Percentiles rank a stretch among this genome's conserved stretches.
These are phyloP conservation scores for Sarcophaga subvicina DNA, from an alignment of 2,888 invertebrate genomes.

Conservation along the genomic window DNA sequence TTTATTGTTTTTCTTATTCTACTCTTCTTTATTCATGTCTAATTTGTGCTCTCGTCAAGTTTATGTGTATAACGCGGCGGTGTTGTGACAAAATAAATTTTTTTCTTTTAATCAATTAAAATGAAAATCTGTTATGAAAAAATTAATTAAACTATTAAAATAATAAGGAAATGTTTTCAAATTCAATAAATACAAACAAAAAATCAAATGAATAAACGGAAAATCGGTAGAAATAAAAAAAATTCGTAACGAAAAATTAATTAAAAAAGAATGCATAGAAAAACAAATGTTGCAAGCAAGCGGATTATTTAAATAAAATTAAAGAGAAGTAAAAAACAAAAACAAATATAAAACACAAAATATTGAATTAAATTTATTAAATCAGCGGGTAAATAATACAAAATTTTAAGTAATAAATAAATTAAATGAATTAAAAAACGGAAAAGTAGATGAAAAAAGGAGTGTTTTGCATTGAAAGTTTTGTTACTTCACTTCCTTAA, in stretches of 20 bases:
- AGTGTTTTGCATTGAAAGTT: not conserved
- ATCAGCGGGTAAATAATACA: not conserved
- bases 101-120: conserved; percentile 27
- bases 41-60: conserved; percentile 48
- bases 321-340: not conserved
- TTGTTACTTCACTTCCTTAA: conserved; percentile 30
- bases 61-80: conserved; percentile 60
- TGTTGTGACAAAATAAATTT: conserved; percentile 33
- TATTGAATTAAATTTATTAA: not conserved
- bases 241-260: not conserved
- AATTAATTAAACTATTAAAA: conserved; percentile 42
- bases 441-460: not conserved
- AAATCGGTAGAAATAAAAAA: not conserved
- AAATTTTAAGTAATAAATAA: not conserved
- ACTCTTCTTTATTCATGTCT: conserved; percentile 44
- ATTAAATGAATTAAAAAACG: not conserved
- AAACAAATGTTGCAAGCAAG: conserved; percentile 1
- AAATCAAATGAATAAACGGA: conserved; percentile 1
- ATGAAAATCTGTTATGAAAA: conserved; percentile 38
- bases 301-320: not conserved
- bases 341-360: not conserved
- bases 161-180: not conserved
- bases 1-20: conserved; percentile 53
- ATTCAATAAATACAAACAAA: not conserved
- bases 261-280: not conserved